These are phyloP conservation scores for Lymantria dispar DNA, from an alignment of 2,888 invertebrate species.

Conservation along the genomic window DNA sequence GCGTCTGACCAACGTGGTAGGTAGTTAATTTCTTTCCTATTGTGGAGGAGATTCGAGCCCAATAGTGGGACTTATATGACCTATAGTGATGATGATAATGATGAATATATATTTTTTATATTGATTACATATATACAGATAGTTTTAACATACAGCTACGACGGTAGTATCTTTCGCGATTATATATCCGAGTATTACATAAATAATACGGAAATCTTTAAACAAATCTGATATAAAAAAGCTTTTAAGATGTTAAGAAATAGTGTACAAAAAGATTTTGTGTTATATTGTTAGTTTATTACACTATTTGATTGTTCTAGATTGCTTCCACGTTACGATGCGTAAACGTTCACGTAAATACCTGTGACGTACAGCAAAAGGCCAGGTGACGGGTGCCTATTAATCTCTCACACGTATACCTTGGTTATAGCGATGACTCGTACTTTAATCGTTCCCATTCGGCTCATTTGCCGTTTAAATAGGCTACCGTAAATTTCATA, in stretches of 20 bases:
- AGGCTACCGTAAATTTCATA: conserved; percentile 19
- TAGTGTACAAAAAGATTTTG: conserved; percentile 1
- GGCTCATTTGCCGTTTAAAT: conserved; percentile 21
- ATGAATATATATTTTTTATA: no score
- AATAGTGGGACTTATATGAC: no score
- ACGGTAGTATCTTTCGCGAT: no score
- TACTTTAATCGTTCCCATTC: conserved; percentile 21
- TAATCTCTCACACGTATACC: conserved; percentile 19
- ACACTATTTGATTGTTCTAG: conserved; percentile 4
- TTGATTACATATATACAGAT: no score
- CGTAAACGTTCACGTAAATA: conserved; percentile 14
- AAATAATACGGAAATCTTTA: background rate
- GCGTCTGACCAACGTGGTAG: no score
- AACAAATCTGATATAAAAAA: background rate
- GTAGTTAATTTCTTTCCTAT: no score
- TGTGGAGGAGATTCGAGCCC: no score
- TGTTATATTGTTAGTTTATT: conserved; percentile 8
- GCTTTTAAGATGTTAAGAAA: background rate
- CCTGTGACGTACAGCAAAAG: conserved; percentile 13
- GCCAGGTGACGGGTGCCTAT: conserved; percentile 26
- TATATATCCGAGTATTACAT: no score
- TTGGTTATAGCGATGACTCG: conserved; percentile 19
- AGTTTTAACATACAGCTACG: no score
- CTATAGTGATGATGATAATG: no score
- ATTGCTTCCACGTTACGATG: conserved; percentile 9